These are phyloP conservation scores for Herminia tarsipennalis DNA, from an alignment of 2,888 invertebrate species.

Conservation along the genomic window DNA sequence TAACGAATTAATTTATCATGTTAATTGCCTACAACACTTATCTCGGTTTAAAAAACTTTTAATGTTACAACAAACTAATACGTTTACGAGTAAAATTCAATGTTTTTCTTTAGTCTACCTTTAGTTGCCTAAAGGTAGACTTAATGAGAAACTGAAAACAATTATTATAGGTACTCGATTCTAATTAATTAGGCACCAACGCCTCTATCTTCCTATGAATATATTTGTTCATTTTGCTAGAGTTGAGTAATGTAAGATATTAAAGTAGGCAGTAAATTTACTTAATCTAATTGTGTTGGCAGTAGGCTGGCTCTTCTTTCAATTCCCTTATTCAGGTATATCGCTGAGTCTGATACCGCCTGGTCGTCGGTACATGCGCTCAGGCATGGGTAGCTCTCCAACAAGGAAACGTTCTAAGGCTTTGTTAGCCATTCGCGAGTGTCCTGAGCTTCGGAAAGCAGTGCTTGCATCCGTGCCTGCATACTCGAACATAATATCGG, in stretches of 20 bases:
- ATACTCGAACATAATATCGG: constrained; percentile 92
- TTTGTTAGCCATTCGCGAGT: constrained; percentile 88
- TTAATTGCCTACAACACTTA: constrained; percentile 7
- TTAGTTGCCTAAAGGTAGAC: no score
- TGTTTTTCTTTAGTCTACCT: no score
- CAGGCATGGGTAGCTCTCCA: constrained; percentile 90
- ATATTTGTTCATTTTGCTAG: no score
- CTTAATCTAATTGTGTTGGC: no score
- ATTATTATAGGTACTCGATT: no score
- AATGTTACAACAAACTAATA: constrained; percentile 10
- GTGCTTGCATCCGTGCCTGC: constrained; percentile 94
- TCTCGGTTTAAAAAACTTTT: constrained; percentile 24
- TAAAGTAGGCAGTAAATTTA: no score
- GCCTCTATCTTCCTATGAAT: no score
- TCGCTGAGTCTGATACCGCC: constrained; percentile 86
- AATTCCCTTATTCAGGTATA: constrained; percentile 82
- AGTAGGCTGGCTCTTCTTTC: constrained; percentile 5
- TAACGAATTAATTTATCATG: constrained; percentile 21
- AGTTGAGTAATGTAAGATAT: no score
- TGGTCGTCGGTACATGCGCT: constrained; percentile 89
- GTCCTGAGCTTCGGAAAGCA: constrained; percentile 93
- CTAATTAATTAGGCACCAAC: no score
- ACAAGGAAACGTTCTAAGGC: constrained; percentile 90
- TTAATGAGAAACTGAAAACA: no score
- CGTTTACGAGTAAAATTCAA: background rate